Base-by-base conservation (phyloP, 2,113 vertebrate species). In the Oryzias javanicus region DNA sequence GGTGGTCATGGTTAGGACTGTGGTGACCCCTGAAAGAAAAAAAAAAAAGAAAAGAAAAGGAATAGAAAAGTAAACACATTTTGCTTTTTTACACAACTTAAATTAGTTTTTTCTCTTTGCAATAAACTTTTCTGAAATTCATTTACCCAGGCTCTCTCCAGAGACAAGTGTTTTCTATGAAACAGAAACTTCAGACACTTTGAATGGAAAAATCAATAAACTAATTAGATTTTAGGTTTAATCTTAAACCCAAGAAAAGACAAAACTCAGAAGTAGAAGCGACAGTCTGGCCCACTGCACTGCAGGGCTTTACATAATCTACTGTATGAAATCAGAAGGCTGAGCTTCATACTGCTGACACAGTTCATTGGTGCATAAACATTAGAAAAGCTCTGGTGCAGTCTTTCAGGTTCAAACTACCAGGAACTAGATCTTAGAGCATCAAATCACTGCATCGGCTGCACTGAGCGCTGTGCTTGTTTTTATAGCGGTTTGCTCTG, bases 1-100 rank as follows among this genome's bases (percentile, higher is more conserved):
- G 1, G 97, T 99, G 58, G 97, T 99, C 97, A 98, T 99, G 81
- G 97, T 99, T 74, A 99, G 94, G 65, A 99, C 97, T 0, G 97
- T 99, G 82, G 96, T 99, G 86, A 99, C 97, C 51, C 97, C 97
- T 99, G 89, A 89, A 35, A 85, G 60, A 84, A 41, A 55, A 80
- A n/a, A n/a, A n/a, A 22, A 22, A 78, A 79, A 17, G 4, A 55
- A 27, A 78, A 64, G 14, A 65, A 69, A 18, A 81, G 56, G 42
- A 41, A 51, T 71, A 6, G 5, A n/a, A 4, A 25, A 3, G 18
- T 29, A 24, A 1, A 14, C 44, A 15, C n/a, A 17, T 46, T 5
- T 35, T 13, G 10, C 52, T 40, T 35, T 52, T 51, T 1, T 25
- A 48, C 48, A 45, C 64, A 55, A 24, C 64, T 55, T 60, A 16